Evolutionary conservation across 2,113 vertebrate species (phyloP).

Genomic region (Alethe castanea): DNA sequence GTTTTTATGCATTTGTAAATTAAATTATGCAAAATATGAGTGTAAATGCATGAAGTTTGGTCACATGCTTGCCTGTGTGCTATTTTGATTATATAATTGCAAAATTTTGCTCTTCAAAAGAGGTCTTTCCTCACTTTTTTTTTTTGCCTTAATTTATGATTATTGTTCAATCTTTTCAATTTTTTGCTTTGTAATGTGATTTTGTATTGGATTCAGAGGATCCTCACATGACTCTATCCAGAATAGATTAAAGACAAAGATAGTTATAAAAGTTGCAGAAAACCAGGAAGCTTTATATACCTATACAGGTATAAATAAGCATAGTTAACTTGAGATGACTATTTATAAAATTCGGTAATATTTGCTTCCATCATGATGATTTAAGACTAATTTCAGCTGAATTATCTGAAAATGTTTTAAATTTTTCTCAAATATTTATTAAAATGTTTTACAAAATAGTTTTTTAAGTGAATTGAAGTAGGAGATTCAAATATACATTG

Average conservation of each 20-base stretch:
- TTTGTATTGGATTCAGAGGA: background rate
- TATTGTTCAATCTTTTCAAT: background rate
- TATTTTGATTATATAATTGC: background rate
- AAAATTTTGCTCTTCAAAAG: background rate
- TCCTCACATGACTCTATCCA: rapidly evolving
- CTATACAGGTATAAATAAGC: background rate
- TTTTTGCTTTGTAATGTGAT: background rate
- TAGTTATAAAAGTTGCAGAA: background rate
- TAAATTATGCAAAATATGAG: background rate
- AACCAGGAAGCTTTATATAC: background rate
- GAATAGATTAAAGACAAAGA: background rate
- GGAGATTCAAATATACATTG: background rate
- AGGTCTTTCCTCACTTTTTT: rapidly evolving
- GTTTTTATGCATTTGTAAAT: background rate
- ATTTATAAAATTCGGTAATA: background rate
- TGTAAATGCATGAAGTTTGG: background rate
- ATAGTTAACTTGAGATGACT: background rate
- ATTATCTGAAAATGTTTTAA: background rate
- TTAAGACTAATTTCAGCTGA: background rate
- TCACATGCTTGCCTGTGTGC: background rate
- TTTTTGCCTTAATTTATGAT: background rate
- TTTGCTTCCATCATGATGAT: background rate
- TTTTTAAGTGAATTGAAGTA: background rate
- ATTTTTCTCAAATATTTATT: background rate
- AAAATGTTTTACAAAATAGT: background rate